Percentiles rank a stretch among this genome's conserved stretches.
These are phyloP conservation scores for Dasyornis broadbenti DNA, from an alignment of 2,113 vertebrate species.

Conservation along the genomic window DNA sequence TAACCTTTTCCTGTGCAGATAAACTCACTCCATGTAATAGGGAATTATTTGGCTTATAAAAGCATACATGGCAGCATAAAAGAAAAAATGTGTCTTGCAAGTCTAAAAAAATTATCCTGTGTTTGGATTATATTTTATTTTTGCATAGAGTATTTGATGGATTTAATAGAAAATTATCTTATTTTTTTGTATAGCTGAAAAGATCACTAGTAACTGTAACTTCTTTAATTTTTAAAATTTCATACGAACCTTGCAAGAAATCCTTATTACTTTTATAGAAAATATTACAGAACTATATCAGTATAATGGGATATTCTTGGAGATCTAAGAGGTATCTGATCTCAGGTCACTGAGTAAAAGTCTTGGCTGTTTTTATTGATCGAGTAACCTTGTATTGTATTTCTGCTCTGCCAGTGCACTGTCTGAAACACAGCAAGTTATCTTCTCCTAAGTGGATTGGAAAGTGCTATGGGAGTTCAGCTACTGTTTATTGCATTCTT, in stretches of 20 bases:
- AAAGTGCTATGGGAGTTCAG: not conserved
- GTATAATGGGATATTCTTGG: not conserved
- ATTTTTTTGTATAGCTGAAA: not conserved
- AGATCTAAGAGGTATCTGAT: not conserved
- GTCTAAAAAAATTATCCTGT: not conserved
- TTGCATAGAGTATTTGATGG: not conserved
- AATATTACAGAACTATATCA: not conserved
- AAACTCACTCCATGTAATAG: not conserved
- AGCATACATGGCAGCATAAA: not conserved
- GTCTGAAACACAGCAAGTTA: not conserved
- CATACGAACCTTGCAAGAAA: not conserved
- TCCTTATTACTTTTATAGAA: not conserved
- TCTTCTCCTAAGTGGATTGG: not conserved
- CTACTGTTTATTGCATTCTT: not conserved
- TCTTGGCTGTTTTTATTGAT: not conserved
- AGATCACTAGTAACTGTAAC: not conserved
- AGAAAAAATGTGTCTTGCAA: not conserved
- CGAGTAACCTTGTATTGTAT: not conserved
- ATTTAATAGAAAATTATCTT: not conserved
- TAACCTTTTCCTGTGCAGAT: not conserved
- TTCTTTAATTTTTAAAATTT: not conserved
- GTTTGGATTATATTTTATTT: not conserved
- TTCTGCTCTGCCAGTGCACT: not conserved
- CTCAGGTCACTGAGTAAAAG: not conserved
- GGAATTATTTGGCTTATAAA: not conserved